phyloP scores from a whole-genome alignment of 2,797 vertebrate genomes.

The Merluccius polli region DNA sequence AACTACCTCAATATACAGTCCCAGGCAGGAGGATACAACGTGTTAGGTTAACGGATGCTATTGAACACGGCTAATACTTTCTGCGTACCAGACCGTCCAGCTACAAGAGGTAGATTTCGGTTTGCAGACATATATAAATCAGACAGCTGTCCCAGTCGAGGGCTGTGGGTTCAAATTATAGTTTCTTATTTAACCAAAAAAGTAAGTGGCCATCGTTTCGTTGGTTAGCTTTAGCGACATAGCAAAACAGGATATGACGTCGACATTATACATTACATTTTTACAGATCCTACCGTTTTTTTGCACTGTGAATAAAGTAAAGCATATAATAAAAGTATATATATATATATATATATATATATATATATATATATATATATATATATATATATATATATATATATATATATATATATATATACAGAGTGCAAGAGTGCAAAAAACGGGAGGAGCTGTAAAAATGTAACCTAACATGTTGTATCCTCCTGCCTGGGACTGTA shows the following conservation, averaged over 20 bases:
- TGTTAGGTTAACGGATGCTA: neutral
- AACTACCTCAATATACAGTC: neutral
- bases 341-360: too few species aligned
- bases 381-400: too few species aligned
- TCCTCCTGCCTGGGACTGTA: neutral
- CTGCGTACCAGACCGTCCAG: neutral
- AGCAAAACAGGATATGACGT: neutral
- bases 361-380: too few species aligned
- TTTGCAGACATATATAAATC: neutral
- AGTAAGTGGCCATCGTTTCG: neutral
- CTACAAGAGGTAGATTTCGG: neutral
- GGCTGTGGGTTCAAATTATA: neutral
- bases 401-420: too few species aligned
- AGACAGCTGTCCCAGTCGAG: neutral
- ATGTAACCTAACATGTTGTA: neutral
- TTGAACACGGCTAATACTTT: neutral
- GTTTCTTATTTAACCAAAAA: neutral
- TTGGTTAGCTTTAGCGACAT: neutral
- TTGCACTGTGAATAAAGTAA: too few species aligned
- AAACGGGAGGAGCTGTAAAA: neutral
- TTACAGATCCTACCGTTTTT: too few species aligned
- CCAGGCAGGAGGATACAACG: neutral
- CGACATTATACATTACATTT: too few species aligned
- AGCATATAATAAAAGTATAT: too few species aligned
- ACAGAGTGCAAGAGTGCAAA: neutral